Conservation (phyloP, 53 echinoderm and acorn worm species). For the Astropecten irregularis region DNA sequence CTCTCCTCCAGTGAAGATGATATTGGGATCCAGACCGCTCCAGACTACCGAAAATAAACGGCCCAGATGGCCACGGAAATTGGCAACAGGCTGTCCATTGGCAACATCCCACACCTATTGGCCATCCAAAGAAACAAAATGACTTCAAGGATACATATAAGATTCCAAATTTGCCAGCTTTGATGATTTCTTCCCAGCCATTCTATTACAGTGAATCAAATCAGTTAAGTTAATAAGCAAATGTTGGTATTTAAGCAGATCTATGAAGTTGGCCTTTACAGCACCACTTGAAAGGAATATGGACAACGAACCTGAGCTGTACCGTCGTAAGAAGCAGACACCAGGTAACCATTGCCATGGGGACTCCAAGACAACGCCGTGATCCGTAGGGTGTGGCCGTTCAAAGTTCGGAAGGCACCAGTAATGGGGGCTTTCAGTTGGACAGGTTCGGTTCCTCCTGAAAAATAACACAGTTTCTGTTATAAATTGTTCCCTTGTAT, state of each 20-base stretch:
- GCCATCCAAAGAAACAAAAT: not conserved
- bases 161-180: too few species aligned
- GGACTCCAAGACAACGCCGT: conserved; percentile 90
- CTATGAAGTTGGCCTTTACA: too few species aligned
- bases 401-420: conserved; percentile 65
- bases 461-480: not conserved
- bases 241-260: too few species aligned
- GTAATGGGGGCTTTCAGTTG: conserved; percentile 68
- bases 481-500: too few species aligned
- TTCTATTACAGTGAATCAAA: too few species aligned
- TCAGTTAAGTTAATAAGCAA: too few species aligned
- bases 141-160: too few species aligned
- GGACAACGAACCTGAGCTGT: conserved; percentile 70
- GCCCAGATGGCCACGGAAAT: conserved; percentile 85
- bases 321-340: conserved; percentile 78
- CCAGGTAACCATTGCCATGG: conserved; percentile 72
- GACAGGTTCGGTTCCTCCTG: conserved; percentile 35
- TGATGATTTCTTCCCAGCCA: too few species aligned
- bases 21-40: conserved; percentile 71
- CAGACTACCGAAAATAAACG: conserved; percentile 69
- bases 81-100: conserved; percentile 80
- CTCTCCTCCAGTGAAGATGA: conserved; percentile 82
- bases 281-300: not conserved
- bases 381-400: conserved; percentile 81
- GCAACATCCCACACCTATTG: conserved; percentile 82